Evolutionary conservation across 2,888 invertebrate genomes (phyloP), one percentile per base, ranked within the genome.

Genomic region (Ecliptopera silaceata): DNA sequence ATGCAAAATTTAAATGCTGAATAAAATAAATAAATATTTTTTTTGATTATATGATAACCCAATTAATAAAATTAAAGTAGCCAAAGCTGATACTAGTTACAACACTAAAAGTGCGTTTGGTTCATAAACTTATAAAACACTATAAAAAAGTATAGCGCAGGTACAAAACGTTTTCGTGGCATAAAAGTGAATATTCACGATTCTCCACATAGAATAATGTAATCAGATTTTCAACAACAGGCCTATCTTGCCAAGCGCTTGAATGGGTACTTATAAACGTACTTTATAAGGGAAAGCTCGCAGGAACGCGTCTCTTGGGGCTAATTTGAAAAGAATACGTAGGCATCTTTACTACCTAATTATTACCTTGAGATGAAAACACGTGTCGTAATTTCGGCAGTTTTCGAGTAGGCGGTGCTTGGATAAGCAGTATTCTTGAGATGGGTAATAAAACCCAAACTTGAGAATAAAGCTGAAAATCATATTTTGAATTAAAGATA

Each of bases 281-380:
- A 60, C 58, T 61, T 63, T 65, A 65, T 65, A 61, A 56, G 54
- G 59, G 61, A 55, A 63, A 45, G 50, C 65, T 61, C 63, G 56
- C 17, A 59, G 61, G 58, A 58, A 63, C 61, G 58, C 61, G 57
- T 61, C 63, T 58, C 65, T 42, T 29, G 56, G 39, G 63, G 54
- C 54, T 63, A 63, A 61, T 65, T 65, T 58, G 49, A 60, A 59
- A 63, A 63, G 63, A 61, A 65, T 61, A 56, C 59, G 59, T 48
- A 61, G 56, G 59, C 63, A 60, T 63, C 56, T 65, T 65, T 61
- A 65, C 60, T 58, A 61, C 59, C 48, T 65, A 65, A 65, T 65
- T 65, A 65, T 63, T 57, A 59, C 58, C 45, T 49, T 32, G 46
- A 63, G 61, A 63, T 63, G 62, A 54, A 58, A 60, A 59, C 51